phyloP scores from a whole-genome alignment of 92 coral and sea anemone genomes.

The Porites cylindrica region DNA sequence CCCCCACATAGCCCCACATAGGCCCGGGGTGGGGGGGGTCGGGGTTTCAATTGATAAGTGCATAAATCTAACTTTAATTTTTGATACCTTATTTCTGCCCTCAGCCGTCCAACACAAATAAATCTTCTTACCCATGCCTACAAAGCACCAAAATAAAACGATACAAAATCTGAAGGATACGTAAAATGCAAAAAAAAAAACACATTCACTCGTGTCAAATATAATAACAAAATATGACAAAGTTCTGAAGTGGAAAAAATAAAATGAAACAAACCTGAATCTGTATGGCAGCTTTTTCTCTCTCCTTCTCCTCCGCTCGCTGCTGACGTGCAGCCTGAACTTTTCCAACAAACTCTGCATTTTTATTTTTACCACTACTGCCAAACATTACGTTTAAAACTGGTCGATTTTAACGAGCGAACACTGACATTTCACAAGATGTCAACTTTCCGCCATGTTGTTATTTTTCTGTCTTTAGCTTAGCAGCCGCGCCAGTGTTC shows the following conservation, averaged over 20 bases:
- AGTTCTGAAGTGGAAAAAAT: too few relatives aligned
- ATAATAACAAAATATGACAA: too few relatives aligned
- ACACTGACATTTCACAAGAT: not conserved
- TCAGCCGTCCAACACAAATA: slow-evolving; percentile 73
- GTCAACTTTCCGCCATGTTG: slow-evolving; percentile 40
- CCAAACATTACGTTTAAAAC: slow-evolving; percentile 75
- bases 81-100: slow-evolving; percentile 77
- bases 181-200: too few relatives aligned
- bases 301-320: slow-evolving; percentile 86
- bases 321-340: slow-evolving; percentile 98
- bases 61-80: too few relatives aligned
- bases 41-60: too few relatives aligned
- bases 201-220: too few relatives aligned
- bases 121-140: slow-evolving; percentile 83
- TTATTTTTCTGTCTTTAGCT: slow-evolving; percentile 19
- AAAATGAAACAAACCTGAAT: slow-evolving; percentile 70
- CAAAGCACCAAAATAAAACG: not conserved
- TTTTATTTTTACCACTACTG: slow-evolving; percentile 66
- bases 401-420: not conserved
- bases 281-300: slow-evolving; percentile 87
- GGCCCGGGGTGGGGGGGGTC: too few relatives aligned
- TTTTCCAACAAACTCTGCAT: slow-evolving; percentile 83
- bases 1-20: too few relatives aligned
- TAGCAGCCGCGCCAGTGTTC: slow-evolving; percentile 65
- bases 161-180: too few relatives aligned